Percentiles rank a stretch among this genome's conserved stretches.
Conservation (phyloP, 92 coral and sea anemone species). For the Montipora capitata region DNA sequence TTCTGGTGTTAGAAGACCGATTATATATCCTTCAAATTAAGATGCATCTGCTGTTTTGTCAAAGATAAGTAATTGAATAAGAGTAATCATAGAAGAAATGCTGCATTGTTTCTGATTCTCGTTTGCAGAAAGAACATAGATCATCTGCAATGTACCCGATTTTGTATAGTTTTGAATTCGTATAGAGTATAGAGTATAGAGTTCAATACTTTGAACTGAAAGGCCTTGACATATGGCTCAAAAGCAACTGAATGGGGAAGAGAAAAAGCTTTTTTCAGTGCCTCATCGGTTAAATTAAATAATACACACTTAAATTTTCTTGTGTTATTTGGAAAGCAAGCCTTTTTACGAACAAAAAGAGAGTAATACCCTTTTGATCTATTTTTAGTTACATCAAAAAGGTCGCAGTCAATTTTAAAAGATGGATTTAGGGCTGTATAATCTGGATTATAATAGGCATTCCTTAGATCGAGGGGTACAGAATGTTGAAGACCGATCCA, state of each 20-base stretch:
- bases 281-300: too few relatives aligned
- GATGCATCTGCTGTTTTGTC: too few relatives aligned
- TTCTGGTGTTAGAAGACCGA: constrained; percentile 5
- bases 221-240: constrained; percentile 8
- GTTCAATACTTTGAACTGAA: constrained; percentile 3
- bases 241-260: background rate
- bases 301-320: constrained; percentile 10
- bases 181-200: constrained; percentile 2
- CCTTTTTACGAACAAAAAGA: background rate
- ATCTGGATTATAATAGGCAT: constrained; percentile 5
- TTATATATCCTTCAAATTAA: too few relatives aligned
- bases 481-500: constrained; percentile 24
- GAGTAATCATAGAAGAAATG: background rate
- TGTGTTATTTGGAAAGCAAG: constrained; percentile 12
- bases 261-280: too few relatives aligned
- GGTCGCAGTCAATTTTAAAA: background rate
- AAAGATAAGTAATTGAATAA: background rate
- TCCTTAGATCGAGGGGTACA: background rate
- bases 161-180: background rate
- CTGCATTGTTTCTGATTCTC: background rate
- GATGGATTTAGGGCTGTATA: constrained; percentile 6
- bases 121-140: constrained; percentile 8
- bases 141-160: background rate
- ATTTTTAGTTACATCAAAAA: background rate
- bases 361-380: background rate